Conservation (phyloP, 2,888 invertebrate species). For the Macrophya alboannulata region DNA sequence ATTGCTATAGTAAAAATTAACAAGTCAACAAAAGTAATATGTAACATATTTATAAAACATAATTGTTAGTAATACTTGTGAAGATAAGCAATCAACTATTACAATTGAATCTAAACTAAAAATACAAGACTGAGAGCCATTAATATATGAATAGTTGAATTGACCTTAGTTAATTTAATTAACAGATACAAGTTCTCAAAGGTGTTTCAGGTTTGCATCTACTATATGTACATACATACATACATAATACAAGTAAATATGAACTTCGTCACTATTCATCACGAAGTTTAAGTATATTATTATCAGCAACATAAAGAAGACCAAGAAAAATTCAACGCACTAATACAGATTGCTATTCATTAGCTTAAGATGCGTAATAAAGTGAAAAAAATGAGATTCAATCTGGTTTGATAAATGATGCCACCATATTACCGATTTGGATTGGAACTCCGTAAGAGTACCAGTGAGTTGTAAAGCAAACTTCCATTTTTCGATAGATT, state of each 20-base stretch:
- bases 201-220: not conserved
- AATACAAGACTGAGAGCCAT: not conserved
- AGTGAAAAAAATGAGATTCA: not conserved
- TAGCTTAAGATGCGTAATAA: not conserved
- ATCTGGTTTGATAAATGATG: not conserved
- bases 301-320: not conserved
- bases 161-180: not conserved
- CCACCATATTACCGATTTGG: not conserved
- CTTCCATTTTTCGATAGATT: not conserved
- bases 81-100: slow-evolving; percentile 12
- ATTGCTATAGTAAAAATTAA: slow-evolving; percentile 29
- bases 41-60: not conserved
- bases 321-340: not conserved
- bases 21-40: not conserved
- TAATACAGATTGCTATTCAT: not conserved
- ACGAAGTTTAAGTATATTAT: not conserved
- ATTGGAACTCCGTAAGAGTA: not conserved
- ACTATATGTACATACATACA: not conserved
- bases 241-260: not conserved
- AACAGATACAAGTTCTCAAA: not conserved
- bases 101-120: slow-evolving; percentile 6
- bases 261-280: not conserved
- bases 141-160: not conserved
- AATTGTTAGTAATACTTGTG: slow-evolving; percentile 1
- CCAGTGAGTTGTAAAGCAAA: too few species aligned